Base-by-base conservation (phyloP, 2,113 vertebrate species). In the Cololabis saira region DNA sequence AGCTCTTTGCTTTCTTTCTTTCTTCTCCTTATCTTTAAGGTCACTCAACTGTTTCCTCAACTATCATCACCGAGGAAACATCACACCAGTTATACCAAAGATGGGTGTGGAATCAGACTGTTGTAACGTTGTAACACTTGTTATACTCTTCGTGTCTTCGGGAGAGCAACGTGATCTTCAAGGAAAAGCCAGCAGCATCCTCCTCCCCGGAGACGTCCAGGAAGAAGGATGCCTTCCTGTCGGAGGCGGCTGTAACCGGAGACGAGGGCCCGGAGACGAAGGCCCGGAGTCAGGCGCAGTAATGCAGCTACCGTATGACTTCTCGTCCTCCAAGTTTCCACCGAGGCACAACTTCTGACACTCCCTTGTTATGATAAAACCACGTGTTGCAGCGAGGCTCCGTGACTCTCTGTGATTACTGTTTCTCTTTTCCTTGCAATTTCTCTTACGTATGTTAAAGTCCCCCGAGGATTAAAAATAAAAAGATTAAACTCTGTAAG, bases 341-440 rank as follows among this genome's bases (percentile, higher is more conserved):
- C 66, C 17, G 51, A 82, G 76, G 58, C 80, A 81, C 71, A 73
- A 79, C 73, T 76, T 80, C 68, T 83, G 71, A 76, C 80, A 74
- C 87, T 74, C 41, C 47, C 4, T 21, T 84, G 84, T 72, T 81
- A 83, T 67, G 67, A 54, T 62, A 22, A 30, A 1, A 55, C 56
- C 71, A 74, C 13, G 45, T 74, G 73, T 45, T 67, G 58, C 43
- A 24, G 40, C 43, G 1, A 53, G 63, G 18, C 47, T 7, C 53
- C n/a, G 43, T 71, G 74, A 61, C 71, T 62, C 27, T 33, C 61
- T 44, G 54, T 55, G 66, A 58, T 53, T n/a, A 14, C 50, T 40
- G 33, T 42, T 61, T 59, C 67, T 67, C 61, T 24, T 30, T 14
- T 62, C 33, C 33, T 7, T 11, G 33, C 10, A 4, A 37, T 51